These are phyloP conservation scores for Xyrichtys novacula DNA, from an alignment of 2,797 vertebrate genomes.

Conservation along the genomic window DNA sequence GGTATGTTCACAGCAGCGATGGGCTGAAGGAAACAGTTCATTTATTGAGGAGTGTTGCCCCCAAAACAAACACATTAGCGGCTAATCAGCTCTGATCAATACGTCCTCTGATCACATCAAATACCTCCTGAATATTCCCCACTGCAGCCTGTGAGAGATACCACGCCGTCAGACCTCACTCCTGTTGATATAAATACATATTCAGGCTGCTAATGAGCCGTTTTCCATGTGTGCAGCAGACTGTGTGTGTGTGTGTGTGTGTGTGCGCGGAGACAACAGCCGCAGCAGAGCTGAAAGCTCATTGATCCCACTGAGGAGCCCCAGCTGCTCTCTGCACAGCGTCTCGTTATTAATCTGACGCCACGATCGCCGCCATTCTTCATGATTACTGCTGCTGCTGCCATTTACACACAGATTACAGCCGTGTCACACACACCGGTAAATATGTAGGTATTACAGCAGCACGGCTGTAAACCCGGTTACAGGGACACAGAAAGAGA, in stretches of 20 bases:
- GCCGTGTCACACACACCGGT: conserved; percentile 13
- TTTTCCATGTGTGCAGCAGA: background rate
- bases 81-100: conserved; percentile 30
- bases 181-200: conserved; percentile 18
- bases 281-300: conserved; percentile 34
- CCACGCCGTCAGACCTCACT: background rate
- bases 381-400: conserved; percentile 36
- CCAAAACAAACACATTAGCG: too few species aligned
- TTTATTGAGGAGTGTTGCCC: background rate
- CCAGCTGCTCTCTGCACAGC: conserved; percentile 53
- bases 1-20: too few species aligned
- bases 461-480: background rate
- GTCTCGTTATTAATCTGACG: conserved; percentile 43
- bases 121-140: background rate
- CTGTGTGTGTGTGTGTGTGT: conserved; percentile 23
- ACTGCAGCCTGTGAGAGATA: background rate
- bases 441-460: conserved; percentile 11
- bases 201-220: conserved; percentile 35
- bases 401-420: conserved; percentile 43
- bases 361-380: conserved; percentile 39
- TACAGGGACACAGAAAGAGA: background rate
- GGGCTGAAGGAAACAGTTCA: background rate
- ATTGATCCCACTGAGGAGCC: conserved; percentile 48
- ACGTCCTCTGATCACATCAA: background rate
- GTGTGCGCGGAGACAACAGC: conserved; percentile 2